These are phyloP conservation scores for Scotopteryx bipunctaria DNA, from an alignment of 2,888 invertebrate genomes.

Conservation along the genomic window DNA sequence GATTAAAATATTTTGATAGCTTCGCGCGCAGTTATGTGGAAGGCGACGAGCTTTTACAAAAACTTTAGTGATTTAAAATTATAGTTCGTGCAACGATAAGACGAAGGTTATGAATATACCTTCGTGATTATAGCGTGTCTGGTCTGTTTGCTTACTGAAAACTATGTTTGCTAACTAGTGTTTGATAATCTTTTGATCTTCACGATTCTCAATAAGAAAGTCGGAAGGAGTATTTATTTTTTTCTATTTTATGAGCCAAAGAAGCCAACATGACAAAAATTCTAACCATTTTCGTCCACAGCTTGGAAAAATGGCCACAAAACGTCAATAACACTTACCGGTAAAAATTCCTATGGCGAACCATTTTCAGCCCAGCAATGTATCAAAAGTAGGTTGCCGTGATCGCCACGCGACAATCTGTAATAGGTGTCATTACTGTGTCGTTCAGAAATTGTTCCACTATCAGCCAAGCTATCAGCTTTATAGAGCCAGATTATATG, in stretches of 20 bases:
- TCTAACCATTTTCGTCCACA: slow-evolving; percentile 4
- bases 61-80: slow-evolving; percentile 48
- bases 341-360: slow-evolving; percentile 15
- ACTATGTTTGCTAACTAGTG: no score
- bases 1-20: slow-evolving; percentile 70
- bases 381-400: slow-evolving; percentile 64
- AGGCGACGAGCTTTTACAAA: slow-evolving; percentile 41
- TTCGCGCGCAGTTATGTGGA: slow-evolving; percentile 36
- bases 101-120: slow-evolving; percentile 43
- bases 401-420: slow-evolving; percentile 70
- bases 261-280: no score
- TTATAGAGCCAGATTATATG: slow-evolving; percentile 81
- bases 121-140: slow-evolving; percentile 32
- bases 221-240: no score
- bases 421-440: slow-evolving; percentile 82
- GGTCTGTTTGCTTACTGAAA: slow-evolving; percentile 18
- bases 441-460: slow-evolving; percentile 80
- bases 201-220: not conserved
- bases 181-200: not conserved
- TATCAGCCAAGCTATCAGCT: slow-evolving; percentile 79
- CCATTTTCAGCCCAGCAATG: slow-evolving; percentile 34
- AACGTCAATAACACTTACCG: not conserved
- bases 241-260: no score
- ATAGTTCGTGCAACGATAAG: slow-evolving; percentile 56
- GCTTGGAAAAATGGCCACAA: no score